Base-by-base conservation (phyloP, 2,797 vertebrate species). In the Spheniscus humboldti region DNA sequence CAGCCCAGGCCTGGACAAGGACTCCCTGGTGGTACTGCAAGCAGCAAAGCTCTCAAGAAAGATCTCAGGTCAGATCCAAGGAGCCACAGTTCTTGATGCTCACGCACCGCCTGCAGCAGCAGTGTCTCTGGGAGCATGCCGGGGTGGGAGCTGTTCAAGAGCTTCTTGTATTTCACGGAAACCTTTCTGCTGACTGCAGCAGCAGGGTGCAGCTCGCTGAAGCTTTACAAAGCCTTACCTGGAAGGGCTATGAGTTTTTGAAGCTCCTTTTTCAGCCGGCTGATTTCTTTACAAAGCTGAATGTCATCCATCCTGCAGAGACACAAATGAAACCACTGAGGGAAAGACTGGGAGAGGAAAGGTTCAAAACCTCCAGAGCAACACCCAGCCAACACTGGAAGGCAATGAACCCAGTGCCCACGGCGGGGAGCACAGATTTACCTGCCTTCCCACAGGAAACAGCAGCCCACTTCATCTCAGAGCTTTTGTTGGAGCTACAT, bases 201-300 rank as follows among this genome's bases (percentile, higher is more conserved):
- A 1, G 77, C 50, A 66, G 41, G 17, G 23, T 13, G n/a, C n/a
- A 71, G 78, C 17, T 37, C 53, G 8, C 60, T 16, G 18, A 43
- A 77, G 37, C 37, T 43, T 17, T 35, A 35, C 88, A 24, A 5
- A 81, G 71, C 52, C 85, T 95, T 77, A 99, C 99, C 99, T 97
- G 98, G 98, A 82, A 98, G 81, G 17, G 97, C 97, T 9, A 99
- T 97, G 33, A 98, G 96, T 56, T 97, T 98, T 86, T 99, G 99
- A 66, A 99, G 98, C 88, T 99, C 99, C 37, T 98, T 98, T 96
- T 99, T 99, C 95, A 99, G 98, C 45, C 97, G 91, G 16, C 98
- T 99, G 95, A 99, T 99, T 92, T 99, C 99, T 92, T 98, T 98
- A 77, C 99, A 99, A 20, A 99, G 98, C 97, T 99, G 99, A 92